Evolutionary conservation across 2,797 vertebrate species (phyloP), one percentile per base, ranked within the genome.

Genomic region (Clarias laeviceps): DNA sequence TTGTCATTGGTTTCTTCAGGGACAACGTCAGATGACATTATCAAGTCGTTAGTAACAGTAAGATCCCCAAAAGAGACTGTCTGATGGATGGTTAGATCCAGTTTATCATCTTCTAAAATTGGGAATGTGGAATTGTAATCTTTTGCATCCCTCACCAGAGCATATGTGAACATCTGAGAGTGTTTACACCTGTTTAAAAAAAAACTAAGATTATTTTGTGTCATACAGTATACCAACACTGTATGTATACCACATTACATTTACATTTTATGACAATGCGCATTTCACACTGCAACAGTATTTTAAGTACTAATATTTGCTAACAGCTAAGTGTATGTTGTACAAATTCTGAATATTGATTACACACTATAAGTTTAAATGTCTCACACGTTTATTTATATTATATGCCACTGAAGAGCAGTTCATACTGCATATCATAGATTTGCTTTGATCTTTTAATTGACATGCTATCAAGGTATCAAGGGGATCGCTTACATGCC

Each of bases 121-220:
- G 89, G 66, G 2, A 73, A 45, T 5, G 83, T 56, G 62, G 91
- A 83, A 29, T 94, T 92, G 62, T 95, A 98, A 50, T 85, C 81
- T 0, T 84, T 92, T 56, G 96, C 94, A 2, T 94, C 90, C 61
- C 94, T 91, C 54, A 98, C 90, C 59, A 91, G 93, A 66, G 97
- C 97, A 4, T 94, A 94, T 8, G 93, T 89, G 18, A 93, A 85
- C 32, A 94, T 90, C 70, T 93, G 91, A 0, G 93, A 93, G 0
- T 32, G 90, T 86, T 94, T 94, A 88, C 97, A 99, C 93, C 97
- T 87, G 85, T 82, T 29, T 29, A 3, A 72, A 34, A 20, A 70
- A 12, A 50, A 37, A 37, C 1, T 3, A 2, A 70, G 24, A 37
- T 82, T 45, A 32, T 24, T 37, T 40, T 59, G 32, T 77, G n/a